Conservation (phyloP, 35 echinoderm and acorn worm genomes). For the Heliocidaris erythrogramma region DNA sequence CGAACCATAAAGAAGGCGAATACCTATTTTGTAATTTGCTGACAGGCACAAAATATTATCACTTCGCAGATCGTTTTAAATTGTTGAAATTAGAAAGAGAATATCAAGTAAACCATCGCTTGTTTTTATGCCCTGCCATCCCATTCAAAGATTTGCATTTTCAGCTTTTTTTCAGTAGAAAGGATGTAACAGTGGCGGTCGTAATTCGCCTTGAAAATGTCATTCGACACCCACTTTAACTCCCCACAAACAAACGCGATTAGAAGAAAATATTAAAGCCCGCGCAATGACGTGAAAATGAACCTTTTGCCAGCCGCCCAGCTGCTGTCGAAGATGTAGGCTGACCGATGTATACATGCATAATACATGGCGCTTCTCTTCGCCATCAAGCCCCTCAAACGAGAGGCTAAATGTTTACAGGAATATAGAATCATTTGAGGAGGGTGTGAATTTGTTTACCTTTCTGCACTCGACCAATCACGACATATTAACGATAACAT, state of each 20-base stretch:
- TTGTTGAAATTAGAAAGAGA: too few species aligned
- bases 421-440: background rate
- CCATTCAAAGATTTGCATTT: too few species aligned
- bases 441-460: background rate
- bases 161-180: background rate
- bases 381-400: background rate
- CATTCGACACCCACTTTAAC: background rate
- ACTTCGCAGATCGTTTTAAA: too few species aligned
- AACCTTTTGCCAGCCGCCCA: background rate
- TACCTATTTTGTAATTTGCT: too few species aligned
- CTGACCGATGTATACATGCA: background rate
- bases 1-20: too few species aligned
- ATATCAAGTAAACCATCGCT: too few species aligned
- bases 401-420: background rate
- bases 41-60: too few species aligned
- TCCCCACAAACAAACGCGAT: background rate
- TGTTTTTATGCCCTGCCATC: too few species aligned
- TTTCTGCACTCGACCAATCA: background rate
- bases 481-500: background rate
- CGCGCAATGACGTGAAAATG: background rate
- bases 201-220: background rate
- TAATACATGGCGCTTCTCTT: background rate
- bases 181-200: background rate
- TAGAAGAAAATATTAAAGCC: background rate
- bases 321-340: background rate